Evolutionary conservation across 2,113 vertebrate genomes (phyloP).

Genomic region (Etheostoma spectabile): DNA sequence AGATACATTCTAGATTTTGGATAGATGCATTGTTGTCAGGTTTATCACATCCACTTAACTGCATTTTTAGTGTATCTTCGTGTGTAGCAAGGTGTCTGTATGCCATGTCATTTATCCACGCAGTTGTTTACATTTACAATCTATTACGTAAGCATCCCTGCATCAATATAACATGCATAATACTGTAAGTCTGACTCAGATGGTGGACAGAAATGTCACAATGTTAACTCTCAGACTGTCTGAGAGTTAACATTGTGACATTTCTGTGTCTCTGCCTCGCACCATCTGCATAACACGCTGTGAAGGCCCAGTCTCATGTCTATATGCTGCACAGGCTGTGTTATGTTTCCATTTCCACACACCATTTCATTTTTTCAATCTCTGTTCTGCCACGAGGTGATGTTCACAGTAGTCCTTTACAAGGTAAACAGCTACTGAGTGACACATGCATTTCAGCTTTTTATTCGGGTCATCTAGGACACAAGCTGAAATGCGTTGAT

Average conservation of each 20-base stretch:
- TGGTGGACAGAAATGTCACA: background rate
- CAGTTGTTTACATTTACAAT: background rate
- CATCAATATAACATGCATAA: background rate
- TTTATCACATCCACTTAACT: background rate
- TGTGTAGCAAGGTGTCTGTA: background rate
- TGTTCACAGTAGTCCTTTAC: background rate
- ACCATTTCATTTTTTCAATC: background rate
- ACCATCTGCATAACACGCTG: background rate
- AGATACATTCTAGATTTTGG: background rate
- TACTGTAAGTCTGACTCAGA: background rate
- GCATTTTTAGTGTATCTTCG: background rate
- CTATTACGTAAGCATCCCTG: background rate
- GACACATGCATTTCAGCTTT: no score
- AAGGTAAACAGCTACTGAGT: background rate
- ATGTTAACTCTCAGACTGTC: background rate
- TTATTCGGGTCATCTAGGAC: background rate
- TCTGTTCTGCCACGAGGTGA: background rate
- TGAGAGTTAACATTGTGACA: background rate
- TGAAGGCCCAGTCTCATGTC: background rate
- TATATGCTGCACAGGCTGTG: background rate
- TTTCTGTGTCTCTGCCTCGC: background rate
- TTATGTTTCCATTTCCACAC: background rate
- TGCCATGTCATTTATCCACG: background rate
- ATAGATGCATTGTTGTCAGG: background rate
- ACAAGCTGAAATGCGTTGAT: background rate